Evolutionary conservation across 35 echinoderm and acorn worm species (phyloP).

Genomic region (Strongylocentrotus purpuratus): DNA sequence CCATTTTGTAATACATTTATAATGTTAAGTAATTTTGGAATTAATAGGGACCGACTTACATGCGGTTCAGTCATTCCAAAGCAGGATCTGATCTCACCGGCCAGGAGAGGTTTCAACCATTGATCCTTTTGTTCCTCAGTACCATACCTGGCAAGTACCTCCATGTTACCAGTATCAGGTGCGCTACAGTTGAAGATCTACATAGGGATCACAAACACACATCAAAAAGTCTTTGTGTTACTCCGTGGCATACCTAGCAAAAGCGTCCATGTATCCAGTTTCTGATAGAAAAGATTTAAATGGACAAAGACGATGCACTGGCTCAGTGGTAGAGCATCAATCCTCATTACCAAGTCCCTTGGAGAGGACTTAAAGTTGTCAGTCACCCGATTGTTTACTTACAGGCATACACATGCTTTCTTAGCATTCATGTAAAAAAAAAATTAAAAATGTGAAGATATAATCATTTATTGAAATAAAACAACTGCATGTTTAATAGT

Average conservation of each 20-base stretch:
- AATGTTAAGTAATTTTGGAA: no score
- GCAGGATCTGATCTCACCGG: slow-evolving; percentile 89
- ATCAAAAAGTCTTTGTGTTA: neutral
- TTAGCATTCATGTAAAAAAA: no score
- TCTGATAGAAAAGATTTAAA: slow-evolving; percentile 13
- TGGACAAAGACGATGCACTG: no score
- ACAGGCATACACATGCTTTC: no score
- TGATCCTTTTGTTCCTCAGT: slow-evolving; percentile 77
- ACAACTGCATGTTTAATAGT: no score
- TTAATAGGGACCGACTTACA: slow-evolving; percentile 50
- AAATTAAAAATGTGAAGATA: no score
- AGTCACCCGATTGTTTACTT: no score
- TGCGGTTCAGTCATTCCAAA: slow-evolving; percentile 98
- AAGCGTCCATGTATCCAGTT: slow-evolving; percentile 91
- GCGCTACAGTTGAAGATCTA: slow-evolving; percentile 98
- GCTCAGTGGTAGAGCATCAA: no score
- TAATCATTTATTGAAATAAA: no score
- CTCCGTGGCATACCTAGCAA: slow-evolving; percentile 69
- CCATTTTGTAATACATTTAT: no score
- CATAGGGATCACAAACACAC: neutral
- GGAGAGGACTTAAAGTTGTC: no score
- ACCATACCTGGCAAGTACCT: slow-evolving; percentile 90
- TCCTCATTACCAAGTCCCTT: no score
- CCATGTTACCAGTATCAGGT: slow-evolving; percentile 98
- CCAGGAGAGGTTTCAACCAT: slow-evolving; percentile 89